These are phyloP conservation scores for Aethes cnicana DNA, from an alignment of 2,888 invertebrate genomes.

Conservation along the genomic window DNA sequence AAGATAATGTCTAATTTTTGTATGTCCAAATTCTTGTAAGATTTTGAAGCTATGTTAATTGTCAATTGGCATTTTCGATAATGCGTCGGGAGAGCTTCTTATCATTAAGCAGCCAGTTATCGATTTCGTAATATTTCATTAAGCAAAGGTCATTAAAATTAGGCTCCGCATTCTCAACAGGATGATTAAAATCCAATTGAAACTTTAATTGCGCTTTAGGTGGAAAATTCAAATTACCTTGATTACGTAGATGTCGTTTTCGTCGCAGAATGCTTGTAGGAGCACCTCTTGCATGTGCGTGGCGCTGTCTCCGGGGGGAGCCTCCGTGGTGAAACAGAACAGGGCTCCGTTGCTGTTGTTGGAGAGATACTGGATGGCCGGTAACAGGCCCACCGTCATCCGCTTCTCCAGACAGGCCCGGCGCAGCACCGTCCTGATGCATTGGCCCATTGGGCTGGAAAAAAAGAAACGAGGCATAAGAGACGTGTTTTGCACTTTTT, in stretches of 20 bases:
- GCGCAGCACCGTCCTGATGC: conserved; percentile 79
- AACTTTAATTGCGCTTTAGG: no score
- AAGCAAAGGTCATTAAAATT: conserved; percentile 15
- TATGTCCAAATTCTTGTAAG: no score
- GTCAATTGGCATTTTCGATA: no score
- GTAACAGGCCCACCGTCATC: conserved; percentile 84
- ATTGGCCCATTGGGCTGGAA: conserved; percentile 73
- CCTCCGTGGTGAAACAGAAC: conserved; percentile 86
- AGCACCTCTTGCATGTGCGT: conserved; percentile 90
- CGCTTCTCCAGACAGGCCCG: conserved; percentile 81
- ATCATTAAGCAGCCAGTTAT: not conserved
- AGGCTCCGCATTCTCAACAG: no score
- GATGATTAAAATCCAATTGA: no score
- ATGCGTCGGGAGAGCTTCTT: no score
- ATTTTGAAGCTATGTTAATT: no score
- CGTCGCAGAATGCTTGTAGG: conserved; percentile 89
- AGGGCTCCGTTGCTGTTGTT: conserved; percentile 83
- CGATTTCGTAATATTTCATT: conserved; percentile 36
- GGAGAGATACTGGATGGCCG: conserved; percentile 84
- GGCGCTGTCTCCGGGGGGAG: conserved; percentile 86
- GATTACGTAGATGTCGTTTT: conserved; percentile 89
- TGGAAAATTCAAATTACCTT: conserved; percentile 84
- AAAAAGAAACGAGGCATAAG: no score
- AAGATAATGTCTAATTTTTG: no score
- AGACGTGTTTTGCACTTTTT: no score